Conservation (phyloP, 2,888 invertebrate genomes). For the Acanthopleura granulata region DNA sequence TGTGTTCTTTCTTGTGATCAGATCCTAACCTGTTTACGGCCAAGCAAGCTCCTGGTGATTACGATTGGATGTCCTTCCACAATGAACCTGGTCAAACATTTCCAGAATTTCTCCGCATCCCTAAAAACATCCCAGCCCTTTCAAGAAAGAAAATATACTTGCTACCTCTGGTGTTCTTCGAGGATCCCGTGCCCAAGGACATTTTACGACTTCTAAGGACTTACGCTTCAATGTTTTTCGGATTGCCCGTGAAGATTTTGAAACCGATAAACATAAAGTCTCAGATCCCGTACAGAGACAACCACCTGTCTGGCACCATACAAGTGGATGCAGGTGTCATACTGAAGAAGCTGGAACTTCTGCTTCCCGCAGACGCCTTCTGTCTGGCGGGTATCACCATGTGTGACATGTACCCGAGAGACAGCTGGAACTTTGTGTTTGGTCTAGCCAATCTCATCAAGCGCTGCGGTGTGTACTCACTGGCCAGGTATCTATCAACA, state of each 20-base stretch:
- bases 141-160: slow-evolving; percentile 35
- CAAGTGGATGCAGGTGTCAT: slow-evolving; percentile 41
- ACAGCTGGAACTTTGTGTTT: slow-evolving; percentile 51
- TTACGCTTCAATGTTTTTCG: slow-evolving; percentile 42
- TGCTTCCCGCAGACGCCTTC: slow-evolving; percentile 40
- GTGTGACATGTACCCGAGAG: slow-evolving; percentile 47
- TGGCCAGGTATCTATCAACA: slow-evolving; percentile 45
- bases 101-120: slow-evolving; percentile 31
- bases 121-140: slow-evolving; percentile 10
- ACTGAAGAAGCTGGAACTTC: slow-evolving; percentile 29
- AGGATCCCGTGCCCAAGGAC: slow-evolving; percentile 35
- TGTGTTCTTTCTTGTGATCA: slow-evolving; percentile 20
- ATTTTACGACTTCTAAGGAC: slow-evolving; percentile 33
- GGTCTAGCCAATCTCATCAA: slow-evolving; percentile 40
- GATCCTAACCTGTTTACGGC: slow-evolving; percentile 35
- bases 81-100: slow-evolving; percentile 41
- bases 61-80: slow-evolving; percentile 44
- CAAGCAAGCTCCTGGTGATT: slow-evolving; percentile 32
- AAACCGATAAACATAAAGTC: slow-evolving; percentile 30
- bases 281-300: slow-evolving; percentile 36
- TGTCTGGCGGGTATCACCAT: slow-evolving; percentile 48
- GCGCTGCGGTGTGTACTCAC: slow-evolving; percentile 43
- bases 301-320: slow-evolving; percentile 31
- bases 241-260: slow-evolving; percentile 34
- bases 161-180: slow-evolving; percentile 36